A percentile compares a stretch with the other conserved stretches of the same genome.
Evolutionary conservation across 92 coral and sea anemone species (phyloP).

Genomic region (Palythoa heliodiscus): DNA sequence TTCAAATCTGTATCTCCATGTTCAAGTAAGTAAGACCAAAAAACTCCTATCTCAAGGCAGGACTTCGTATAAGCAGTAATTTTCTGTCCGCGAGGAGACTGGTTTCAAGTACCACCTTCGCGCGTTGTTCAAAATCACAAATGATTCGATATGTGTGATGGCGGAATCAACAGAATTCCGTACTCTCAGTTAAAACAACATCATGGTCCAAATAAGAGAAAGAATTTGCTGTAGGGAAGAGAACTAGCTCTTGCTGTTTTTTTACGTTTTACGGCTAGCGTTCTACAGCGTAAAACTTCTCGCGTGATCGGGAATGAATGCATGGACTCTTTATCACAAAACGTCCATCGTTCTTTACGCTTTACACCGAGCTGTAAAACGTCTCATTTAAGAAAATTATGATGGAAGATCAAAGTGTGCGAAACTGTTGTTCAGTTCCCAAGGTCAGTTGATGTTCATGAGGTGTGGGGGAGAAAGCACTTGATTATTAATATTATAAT

Average conservation of each 20-base stretch:
- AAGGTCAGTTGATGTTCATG: background rate
- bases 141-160: background rate
- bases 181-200: background rate
- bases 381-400: background rate
- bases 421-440: background rate
- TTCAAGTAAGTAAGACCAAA: too few species aligned
- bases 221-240: background rate
- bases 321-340: background rate
- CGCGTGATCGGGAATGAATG: background rate
- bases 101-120: conserved; percentile 19
- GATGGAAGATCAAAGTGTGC: background rate
- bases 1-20: too few species aligned
- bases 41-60: too few species aligned
- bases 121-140: conserved; percentile 36
- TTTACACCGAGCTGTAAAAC: background rate
- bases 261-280: background rate
- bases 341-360: background rate
- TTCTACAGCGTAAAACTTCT: background rate
- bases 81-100: conserved; percentile 10
- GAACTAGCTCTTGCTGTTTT: background rate
- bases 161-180: background rate
- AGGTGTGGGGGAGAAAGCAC: too few species aligned
- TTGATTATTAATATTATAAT: too few species aligned
- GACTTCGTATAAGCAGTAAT: background rate
- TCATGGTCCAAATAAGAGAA: background rate